phyloP scores from a whole-genome alignment of 2,888 invertebrate genomes.

The Cerastis rubricosa region DNA sequence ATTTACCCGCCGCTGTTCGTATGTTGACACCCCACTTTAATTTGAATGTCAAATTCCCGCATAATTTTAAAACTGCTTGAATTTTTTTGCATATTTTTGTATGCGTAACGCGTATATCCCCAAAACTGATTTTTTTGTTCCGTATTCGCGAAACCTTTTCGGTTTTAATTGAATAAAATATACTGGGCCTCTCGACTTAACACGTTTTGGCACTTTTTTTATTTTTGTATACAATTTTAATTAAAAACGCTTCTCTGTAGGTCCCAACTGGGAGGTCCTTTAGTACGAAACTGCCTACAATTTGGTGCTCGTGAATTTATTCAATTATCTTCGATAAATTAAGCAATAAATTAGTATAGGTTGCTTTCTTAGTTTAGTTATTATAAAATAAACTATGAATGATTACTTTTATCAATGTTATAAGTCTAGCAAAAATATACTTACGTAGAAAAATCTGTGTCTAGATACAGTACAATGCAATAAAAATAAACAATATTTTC shows the following conservation, averaged over 20 bases:
- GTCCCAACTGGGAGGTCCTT: slow-evolving; percentile 47
- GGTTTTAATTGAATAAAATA: slow-evolving; percentile 67
- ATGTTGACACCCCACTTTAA: slow-evolving; percentile 77
- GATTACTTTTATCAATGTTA: background rate
- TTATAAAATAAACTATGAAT: background rate
- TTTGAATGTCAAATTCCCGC: slow-evolving; percentile 74
- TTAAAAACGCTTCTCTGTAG: slow-evolving; percentile 48
- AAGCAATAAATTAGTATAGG: background rate
- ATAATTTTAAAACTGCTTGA: slow-evolving; percentile 76
- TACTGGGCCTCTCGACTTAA: slow-evolving; percentile 56
- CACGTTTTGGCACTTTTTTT: slow-evolving; percentile 49
- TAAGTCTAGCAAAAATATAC: background rate
- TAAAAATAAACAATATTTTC: background rate
- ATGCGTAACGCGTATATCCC: slow-evolving; percentile 62
- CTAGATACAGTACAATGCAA: background rate
- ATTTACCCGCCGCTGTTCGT: slow-evolving; percentile 67
- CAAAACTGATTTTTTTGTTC: slow-evolving; percentile 58
- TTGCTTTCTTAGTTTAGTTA: background rate
- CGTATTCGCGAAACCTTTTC: slow-evolving; percentile 55
- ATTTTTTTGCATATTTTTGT: slow-evolving; percentile 77
- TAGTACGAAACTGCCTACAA: slow-evolving; percentile 7
- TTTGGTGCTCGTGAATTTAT: slow-evolving; percentile 20
- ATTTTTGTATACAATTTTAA: slow-evolving; percentile 45
- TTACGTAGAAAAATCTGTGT: background rate
- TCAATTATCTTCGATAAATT: background rate